Percentiles rank a stretch among this genome's conserved stretches.
Conservation (phyloP, 2,113 vertebrate genomes). For the Sus scrofa region DNA sequence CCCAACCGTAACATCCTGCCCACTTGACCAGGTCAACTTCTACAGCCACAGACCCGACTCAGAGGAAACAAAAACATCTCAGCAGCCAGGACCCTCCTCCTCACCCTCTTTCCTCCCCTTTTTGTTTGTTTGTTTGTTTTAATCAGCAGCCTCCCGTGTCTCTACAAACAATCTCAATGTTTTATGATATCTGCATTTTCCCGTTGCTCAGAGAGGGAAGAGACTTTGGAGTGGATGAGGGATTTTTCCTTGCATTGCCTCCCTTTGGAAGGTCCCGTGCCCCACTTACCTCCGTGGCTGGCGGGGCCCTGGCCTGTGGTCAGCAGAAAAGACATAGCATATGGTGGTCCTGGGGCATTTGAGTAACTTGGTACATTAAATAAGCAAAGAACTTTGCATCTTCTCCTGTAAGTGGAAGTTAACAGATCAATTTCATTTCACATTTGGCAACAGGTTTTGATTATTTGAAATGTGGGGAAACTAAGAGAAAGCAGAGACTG, state of each 20-base stretch:
- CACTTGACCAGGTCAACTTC: not conserved
- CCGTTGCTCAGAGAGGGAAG: not conserved
- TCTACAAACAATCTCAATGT: not conserved
- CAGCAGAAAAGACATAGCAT: no score
- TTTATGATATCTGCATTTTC: not conserved
- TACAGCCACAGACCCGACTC: not conserved
- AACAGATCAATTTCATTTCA: not conserved
- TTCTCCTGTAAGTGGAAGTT: not conserved
- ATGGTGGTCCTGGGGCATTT: not conserved
- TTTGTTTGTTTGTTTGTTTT: not conserved
- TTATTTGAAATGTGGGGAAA: not conserved
- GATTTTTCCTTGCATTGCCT: not conserved
- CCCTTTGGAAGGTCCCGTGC: fast-evolving
- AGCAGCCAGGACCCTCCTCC: fast-evolving
- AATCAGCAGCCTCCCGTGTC: not conserved
- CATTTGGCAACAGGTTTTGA: not conserved
- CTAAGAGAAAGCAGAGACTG: not conserved
- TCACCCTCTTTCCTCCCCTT: fast-evolving
- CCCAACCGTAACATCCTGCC: no score
- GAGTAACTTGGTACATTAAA: not conserved
- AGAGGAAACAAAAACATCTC: not conserved
- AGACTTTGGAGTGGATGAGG: not conserved
- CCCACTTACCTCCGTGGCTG: fast-evolving
- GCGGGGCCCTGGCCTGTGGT: not conserved
- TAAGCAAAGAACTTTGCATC: not conserved